Evolutionary conservation across 2,797 vertebrate species (phyloP).

Genomic region (Eulemur coronatus): DNA sequence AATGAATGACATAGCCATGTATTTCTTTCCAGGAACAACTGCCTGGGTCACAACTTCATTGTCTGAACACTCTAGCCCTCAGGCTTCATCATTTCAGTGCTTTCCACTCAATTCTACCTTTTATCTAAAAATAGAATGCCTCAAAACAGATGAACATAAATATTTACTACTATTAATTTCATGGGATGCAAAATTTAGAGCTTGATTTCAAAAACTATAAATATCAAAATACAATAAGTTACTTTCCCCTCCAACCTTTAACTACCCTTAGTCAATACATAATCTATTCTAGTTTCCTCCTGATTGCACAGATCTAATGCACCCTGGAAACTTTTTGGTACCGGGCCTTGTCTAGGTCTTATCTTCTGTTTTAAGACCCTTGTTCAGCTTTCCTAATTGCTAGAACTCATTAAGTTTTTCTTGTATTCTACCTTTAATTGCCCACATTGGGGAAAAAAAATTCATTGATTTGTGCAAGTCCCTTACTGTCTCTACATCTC

Average conservation of each 20-base stretch:
- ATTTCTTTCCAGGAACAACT: constrained; percentile 8
- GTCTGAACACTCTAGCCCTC: neutral
- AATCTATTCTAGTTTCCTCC: constrained; percentile 2
- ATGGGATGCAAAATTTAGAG: neutral
- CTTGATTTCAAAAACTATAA: constrained; percentile 10
- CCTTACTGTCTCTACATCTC: neutral
- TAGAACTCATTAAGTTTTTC: neutral
- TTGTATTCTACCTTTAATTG: neutral
- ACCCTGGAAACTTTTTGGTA: neutral
- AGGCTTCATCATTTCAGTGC: neutral
- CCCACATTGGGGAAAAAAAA: neutral
- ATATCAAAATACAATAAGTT: neutral
- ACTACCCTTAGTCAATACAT: neutral
- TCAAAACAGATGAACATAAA: constrained; percentile 22
- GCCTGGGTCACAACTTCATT: neutral
- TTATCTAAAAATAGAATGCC: neutral
- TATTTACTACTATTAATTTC: neutral
- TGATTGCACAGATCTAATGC: neutral
- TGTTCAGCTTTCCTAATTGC: neutral
- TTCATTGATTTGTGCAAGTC: neutral
- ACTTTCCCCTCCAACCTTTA: neutral
- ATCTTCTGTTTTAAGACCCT: neutral
- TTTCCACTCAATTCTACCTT: neutral
- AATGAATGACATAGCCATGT: neutral
- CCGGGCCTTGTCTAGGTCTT: neutral